These are phyloP conservation scores for Sminthurides bifidus DNA, from an alignment of 1,140 invertebrate genomes.

Conservation along the genomic window DNA sequence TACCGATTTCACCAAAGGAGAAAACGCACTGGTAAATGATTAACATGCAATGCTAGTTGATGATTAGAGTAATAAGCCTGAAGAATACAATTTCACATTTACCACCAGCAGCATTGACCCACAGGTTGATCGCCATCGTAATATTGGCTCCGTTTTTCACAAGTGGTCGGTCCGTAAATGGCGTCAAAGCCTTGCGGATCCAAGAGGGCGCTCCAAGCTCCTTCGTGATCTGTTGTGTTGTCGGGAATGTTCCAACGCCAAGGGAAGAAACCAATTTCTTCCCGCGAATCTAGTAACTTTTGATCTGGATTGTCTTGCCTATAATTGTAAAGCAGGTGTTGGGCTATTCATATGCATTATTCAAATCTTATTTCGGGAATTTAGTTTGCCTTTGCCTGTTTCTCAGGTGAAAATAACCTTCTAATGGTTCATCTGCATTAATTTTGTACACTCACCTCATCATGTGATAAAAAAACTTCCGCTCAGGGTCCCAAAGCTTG, in stretches of 20 bases:
- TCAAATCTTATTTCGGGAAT: not conserved
- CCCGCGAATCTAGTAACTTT: slow-evolving; percentile 18
- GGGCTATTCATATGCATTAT: not conserved
- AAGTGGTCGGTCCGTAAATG: slow-evolving; percentile 21
- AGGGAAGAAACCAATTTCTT: slow-evolving; percentile 28
- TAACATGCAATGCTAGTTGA: not conserved
- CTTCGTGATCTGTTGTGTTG: not conserved
- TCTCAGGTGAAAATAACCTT: not conserved
- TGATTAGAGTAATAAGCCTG: not conserved
- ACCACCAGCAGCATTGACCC: slow-evolving; percentile 27
- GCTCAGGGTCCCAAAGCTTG: slow-evolving; percentile 20
- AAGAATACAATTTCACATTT: not conserved
- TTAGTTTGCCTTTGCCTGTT: not conserved
- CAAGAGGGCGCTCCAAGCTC: slow-evolving; percentile 17
- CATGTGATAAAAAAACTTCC: slow-evolving; percentile 27
- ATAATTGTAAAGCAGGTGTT: not conserved
- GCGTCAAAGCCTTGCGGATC: slow-evolving; percentile 18
- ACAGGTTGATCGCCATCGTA: slow-evolving; percentile 25
- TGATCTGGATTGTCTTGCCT: slow-evolving; percentile 22
- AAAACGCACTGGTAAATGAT: not conserved
- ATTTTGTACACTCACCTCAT: slow-evolving; percentile 6
- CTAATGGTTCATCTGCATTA: not conserved
- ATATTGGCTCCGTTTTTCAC: slow-evolving; percentile 20
- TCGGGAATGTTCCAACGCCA: slow-evolving; percentile 18
- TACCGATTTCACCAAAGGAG: not conserved